Evolutionary conservation across 1,140 invertebrate genomes (phyloP), one percentile per base, ranked within the genome.

Genomic region (Augochlora pura): DNA sequence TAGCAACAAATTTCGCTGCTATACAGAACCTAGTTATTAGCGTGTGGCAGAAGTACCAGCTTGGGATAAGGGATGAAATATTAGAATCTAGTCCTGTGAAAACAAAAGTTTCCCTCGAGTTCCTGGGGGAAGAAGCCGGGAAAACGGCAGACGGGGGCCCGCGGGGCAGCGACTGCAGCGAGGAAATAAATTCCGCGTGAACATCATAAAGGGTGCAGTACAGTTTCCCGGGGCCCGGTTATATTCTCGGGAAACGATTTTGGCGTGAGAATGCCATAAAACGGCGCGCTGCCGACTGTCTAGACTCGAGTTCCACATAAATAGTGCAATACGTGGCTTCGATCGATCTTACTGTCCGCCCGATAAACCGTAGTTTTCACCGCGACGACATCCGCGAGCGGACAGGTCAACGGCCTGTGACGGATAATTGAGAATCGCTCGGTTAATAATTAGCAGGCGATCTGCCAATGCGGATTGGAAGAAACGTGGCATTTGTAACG

Each of bases 291-390:
- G 67, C 38, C n/a, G 46, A 57, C 49, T 77, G 72, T 82, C 71
- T 76, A 73, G 67, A 79, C 54, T 75, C 27, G 60, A 62, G 32
- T 54, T 49, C 39, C 80, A 71, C 59, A 65, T 69, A 75, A 74
- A 72, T 54, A 32, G 59, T 63, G 71, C 39, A 46, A 46, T 46
- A 46, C 42, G 42, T 10, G 42, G 42, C 42, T 46, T 46, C 42
- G 70, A 84, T 84, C 82, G 82, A 84, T 84, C 66, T 80, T 79
- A 70, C 78, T 5, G 66, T 72, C 57, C 46, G 23, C 79, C 66
- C 70, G 66, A 71, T 70, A 62, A 83, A 83, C 64, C 82, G 60
- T 77, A 82, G 70, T 78, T 72, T 70, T 67, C 68, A 72, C 59
- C 68, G 76, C 39, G 46, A 46, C 32, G 76, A 77, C 76, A 77